Evolutionary conservation across 2,113 vertebrate species (phyloP), one percentile per base, ranked within the genome.

Genomic region (Bufo bufo): DNA sequence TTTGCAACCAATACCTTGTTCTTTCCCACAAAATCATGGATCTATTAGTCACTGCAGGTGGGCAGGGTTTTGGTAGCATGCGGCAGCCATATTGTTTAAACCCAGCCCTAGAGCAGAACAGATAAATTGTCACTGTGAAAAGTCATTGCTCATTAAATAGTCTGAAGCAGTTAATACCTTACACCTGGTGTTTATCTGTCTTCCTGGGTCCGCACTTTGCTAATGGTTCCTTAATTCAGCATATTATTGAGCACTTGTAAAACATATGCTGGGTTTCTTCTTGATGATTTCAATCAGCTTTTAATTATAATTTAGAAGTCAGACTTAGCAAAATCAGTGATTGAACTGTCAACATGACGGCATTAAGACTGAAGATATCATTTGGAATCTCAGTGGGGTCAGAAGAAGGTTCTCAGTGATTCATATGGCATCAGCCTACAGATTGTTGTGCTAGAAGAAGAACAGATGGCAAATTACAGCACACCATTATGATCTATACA

Each of bases 161-260:
- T 86, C 85, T 77, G 52, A 78, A 65, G 12, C 72, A 23, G 49
- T 86, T 63, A 52, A 86, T 63, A 63, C 20, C n/a, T 17, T 33
- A 61, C 84, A 77, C 58, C 74, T 61, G 13, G 33, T 61, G n/a
- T 47, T 59, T 49, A 50, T 59, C 4, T 58, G 56, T 58, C 52
- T 7, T 54, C 52, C 10, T 54, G 52, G 10, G 6, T 6, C 13
- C 13, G 11, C 13, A 58, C 56, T 58, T 58, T 58, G 56, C 56
- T 58, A 58, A 58, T 58, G 9, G 54, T 86, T 75, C 45, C 6
- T 3, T 65, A 54, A 86, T 65, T 58, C 17, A 47, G 47, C 13
- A 52, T 16, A 50, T 52, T 52, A 10, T 61, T 23, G 59, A 3
- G 10, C n/a, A 66, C 50, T 50, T 77, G 4, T 47, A 49, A 66